These are phyloP conservation scores for Marasmarcha lunaedactyla DNA, from an alignment of 2,888 invertebrate species.

Conservation along the genomic window DNA sequence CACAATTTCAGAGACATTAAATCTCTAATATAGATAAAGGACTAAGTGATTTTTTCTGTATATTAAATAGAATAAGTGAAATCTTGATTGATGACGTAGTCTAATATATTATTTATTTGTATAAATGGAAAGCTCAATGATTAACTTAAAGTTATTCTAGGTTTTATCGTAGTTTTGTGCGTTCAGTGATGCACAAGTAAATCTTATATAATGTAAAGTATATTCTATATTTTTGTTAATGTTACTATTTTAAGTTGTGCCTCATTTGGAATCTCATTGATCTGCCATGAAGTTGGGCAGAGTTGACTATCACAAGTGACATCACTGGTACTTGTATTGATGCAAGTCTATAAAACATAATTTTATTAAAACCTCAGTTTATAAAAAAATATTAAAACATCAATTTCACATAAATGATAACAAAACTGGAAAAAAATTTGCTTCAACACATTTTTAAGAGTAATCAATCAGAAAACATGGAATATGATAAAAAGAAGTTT, in stretches of 20 bases:
- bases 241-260: constrained; percentile 56
- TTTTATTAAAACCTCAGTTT: too few species aligned
- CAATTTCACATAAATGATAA: too few species aligned
- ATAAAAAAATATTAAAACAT: too few species aligned
- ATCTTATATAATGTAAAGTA: constrained; percentile 40
- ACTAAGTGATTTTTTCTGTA: too few species aligned
- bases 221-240: constrained; percentile 47
- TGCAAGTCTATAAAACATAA: too few species aligned
- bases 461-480: too few species aligned
- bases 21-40: background rate
- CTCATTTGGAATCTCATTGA: constrained; percentile 62
- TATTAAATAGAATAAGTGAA: too few species aligned
- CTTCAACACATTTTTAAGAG: too few species aligned
- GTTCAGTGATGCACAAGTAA: constrained; percentile 50
- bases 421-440: too few species aligned
- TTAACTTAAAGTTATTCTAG: constrained; percentile 64
- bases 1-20: background rate
- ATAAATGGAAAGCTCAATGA: constrained; percentile 67
- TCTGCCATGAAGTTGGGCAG: constrained; percentile 22
- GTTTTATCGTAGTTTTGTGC: constrained; percentile 45
- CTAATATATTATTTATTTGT: constrained; percentile 61
- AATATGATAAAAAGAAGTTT: too few species aligned
- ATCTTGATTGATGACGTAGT: constrained; percentile 25
- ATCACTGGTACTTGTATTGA: constrained; percentile 18
- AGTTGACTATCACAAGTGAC: constrained; percentile 31